These are phyloP conservation scores for Phylloscopus whistleri DNA, from an alignment of 2,113 vertebrate genomes.

Conservation along the genomic window DNA sequence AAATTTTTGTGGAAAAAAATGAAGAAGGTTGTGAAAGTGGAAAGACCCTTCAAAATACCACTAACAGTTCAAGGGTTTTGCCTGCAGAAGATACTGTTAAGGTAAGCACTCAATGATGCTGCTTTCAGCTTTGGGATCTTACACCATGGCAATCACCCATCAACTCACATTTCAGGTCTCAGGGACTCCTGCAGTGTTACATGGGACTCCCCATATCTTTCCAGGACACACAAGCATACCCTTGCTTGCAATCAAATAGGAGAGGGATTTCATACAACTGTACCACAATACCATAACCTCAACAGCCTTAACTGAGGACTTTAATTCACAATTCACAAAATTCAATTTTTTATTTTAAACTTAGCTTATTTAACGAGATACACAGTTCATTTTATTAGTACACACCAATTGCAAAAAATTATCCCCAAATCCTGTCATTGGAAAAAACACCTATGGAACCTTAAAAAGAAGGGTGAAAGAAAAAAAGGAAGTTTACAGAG, in stretches of 20 bases:
- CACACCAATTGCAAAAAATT: not conserved
- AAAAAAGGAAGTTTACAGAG: not conserved
- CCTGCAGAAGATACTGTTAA: not conserved
- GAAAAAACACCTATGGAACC: not conserved
- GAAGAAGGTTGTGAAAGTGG: not conserved
- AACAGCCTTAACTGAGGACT: not conserved
- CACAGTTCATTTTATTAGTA: not conserved
- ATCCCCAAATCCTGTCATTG: not conserved
- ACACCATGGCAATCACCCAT: not conserved
- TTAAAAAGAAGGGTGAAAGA: not conserved
- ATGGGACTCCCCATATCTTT: not conserved
- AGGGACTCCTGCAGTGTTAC: not conserved
- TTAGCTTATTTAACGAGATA: not conserved
- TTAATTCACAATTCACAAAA: not conserved
- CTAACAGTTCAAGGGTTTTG: not conserved
- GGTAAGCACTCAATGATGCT: fast-evolving
- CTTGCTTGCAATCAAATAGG: not conserved
- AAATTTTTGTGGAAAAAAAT: fast-evolving
- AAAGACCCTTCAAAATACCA: not conserved
- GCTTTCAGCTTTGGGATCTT: not conserved
- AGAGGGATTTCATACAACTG: not conserved
- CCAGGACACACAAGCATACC: not conserved
- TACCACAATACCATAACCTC: not conserved
- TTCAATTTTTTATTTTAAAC: not conserved
- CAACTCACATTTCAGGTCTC: not conserved